Evolutionary conservation across 2,888 invertebrate species (phyloP).

Genomic region (Tolmerus cingulatus): DNA sequence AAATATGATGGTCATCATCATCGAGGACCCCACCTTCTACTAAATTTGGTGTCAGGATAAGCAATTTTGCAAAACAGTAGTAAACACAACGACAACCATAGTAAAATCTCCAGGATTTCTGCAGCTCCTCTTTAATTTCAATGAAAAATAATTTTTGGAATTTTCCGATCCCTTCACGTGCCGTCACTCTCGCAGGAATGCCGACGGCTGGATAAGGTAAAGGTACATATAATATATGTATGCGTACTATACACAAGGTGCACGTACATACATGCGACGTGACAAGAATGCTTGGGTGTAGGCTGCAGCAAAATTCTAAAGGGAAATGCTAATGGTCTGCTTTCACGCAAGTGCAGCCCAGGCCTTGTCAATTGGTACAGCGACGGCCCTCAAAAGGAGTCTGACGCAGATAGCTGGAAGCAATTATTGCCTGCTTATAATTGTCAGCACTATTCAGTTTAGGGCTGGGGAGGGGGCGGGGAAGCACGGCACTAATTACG

Average conservation of each 20-base stretch:
- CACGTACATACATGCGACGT: neutral
- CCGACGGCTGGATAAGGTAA: neutral
- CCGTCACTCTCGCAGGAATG: neutral
- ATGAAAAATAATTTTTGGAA: conserved; percentile 10
- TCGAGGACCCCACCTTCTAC: conserved; percentile 16
- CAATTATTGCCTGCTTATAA: conserved; percentile 47
- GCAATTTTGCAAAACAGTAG: neutral
- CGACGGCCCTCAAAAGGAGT: neutral
- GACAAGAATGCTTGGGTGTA: neutral
- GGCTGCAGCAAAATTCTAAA: neutral
- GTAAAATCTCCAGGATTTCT: neutral
- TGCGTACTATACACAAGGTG: neutral
- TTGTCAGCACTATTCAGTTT: conserved; percentile 41
- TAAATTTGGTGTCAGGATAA: neutral
- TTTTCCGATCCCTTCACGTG: conserved; percentile 5
- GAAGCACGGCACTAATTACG: neutral
- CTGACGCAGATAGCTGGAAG: conserved; percentile 37
- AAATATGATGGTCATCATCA: conserved; percentile 44
- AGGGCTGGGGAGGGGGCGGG: neutral
- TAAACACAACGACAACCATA: neutral
- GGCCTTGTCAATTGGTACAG: neutral
- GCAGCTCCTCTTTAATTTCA: neutral
- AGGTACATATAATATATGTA: neutral
- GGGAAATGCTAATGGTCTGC: conserved; percentile 15
- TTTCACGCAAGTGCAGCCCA: neutral